Conservation (phyloP, 2,797 vertebrate species). For the Oryzias dopingdopingensis region DNA sequence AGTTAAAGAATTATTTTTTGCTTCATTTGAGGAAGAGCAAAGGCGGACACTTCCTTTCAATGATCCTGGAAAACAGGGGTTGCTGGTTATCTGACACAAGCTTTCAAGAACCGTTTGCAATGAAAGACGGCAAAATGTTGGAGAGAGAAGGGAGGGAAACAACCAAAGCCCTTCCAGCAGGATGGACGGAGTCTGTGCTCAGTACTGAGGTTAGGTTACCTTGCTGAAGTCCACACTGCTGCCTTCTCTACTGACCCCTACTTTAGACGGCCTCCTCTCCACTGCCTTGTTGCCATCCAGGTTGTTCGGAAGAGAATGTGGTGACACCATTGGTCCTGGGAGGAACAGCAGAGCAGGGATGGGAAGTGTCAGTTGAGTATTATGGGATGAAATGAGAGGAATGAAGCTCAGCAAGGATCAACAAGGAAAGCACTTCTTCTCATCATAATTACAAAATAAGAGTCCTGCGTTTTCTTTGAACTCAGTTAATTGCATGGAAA, state of each 20-base stretch:
- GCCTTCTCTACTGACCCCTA: slow-evolving; percentile 92
- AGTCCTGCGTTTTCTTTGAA: too few species aligned
- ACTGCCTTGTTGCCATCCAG: slow-evolving; percentile 83
- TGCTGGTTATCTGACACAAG: slow-evolving; percentile 22
- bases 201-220: slow-evolving; percentile 77
- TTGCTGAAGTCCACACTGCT: slow-evolving; percentile 94
- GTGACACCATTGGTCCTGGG: slow-evolving; percentile 85
- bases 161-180: slow-evolving; percentile 63
- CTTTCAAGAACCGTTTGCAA: slow-evolving; percentile 15
- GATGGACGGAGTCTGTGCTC: slow-evolving; percentile 61
- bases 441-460: not conserved
- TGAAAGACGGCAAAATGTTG: slow-evolving; percentile 38
- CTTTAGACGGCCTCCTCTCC: slow-evolving; percentile 84
- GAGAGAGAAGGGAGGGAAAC: slow-evolving; percentile 28
- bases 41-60: slow-evolving; percentile 11
- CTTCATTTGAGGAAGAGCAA: slow-evolving; percentile 10
- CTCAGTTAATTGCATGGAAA: too few species aligned
- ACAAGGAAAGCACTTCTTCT: not conserved
- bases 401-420: not conserved
- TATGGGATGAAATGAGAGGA: slow-evolving; percentile 1
- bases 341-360: slow-evolving; percentile 23
- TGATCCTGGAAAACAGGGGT: slow-evolving; percentile 9
- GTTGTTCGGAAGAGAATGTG: slow-evolving; percentile 85
- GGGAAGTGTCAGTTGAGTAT: slow-evolving; percentile 17
- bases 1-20: slow-evolving; percentile 20